Evolutionary conservation across 2,888 invertebrate species (phyloP).

Genomic region (Griposia aprilina): DNA sequence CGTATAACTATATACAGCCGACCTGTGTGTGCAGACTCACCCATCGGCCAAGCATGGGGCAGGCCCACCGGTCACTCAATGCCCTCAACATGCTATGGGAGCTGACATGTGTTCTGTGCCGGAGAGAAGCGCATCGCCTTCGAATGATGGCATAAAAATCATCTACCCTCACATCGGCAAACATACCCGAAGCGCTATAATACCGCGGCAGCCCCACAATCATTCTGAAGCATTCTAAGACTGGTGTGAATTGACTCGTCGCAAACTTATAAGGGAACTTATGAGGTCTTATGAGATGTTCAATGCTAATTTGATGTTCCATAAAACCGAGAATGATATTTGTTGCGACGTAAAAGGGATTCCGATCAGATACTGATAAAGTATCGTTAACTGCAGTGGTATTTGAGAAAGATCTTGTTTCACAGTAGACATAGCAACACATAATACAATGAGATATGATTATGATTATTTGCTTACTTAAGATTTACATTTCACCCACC

Average conservation of each 20-base stretch:
- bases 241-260: neutral
- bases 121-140: too few species aligned
- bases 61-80: too few species aligned
- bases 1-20: too few species aligned
- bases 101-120: too few species aligned
- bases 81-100: too few species aligned
- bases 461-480: constrained; percentile 36
- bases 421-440: neutral
- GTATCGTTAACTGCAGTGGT: neutral
- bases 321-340: neutral
- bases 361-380: neutral
- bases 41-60: too few species aligned
- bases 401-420: neutral
- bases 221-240: too few species aligned
- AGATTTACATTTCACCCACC: constrained; percentile 47
- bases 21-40: too few species aligned
- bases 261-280: neutral
- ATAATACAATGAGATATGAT: constrained; percentile 4
- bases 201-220: too few species aligned
- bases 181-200: too few species aligned
- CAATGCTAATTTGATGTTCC: neutral
- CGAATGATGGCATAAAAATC: too few species aligned
- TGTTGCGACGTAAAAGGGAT: neutral
- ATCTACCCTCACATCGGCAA: too few species aligned
- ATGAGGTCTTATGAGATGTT: neutral